Evolutionary conservation across 2,888 invertebrate genomes (phyloP).

Genomic region (Hydrotaea cyrtoneurina): DNA sequence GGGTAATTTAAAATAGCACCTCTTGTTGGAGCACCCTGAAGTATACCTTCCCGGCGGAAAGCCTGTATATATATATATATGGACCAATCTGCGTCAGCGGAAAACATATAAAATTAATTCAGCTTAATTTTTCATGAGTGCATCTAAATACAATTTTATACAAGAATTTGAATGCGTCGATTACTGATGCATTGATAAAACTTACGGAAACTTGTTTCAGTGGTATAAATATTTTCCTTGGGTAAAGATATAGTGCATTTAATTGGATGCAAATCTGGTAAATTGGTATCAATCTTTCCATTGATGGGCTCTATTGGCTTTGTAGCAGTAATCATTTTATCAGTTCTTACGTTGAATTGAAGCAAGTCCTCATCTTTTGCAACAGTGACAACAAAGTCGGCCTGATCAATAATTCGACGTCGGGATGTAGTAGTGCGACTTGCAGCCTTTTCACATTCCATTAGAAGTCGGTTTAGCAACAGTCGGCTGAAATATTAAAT

Average conservation of each 20-base stretch:
- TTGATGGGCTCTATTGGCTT: slow-evolving; percentile 83
- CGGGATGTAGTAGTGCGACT: slow-evolving; percentile 82
- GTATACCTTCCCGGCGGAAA: too few species aligned
- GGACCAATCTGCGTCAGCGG: too few species aligned
- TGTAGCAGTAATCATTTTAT: slow-evolving; percentile 85
- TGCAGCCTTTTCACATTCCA: slow-evolving; percentile 85
- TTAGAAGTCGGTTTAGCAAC: slow-evolving; percentile 85
- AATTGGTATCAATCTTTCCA: slow-evolving; percentile 81
- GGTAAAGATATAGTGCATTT: slow-evolving; percentile 84
- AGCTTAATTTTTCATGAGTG: too few species aligned
- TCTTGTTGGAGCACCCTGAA: too few species aligned
- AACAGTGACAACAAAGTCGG: slow-evolving; percentile 83
- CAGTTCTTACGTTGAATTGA: slow-evolving; percentile 85
- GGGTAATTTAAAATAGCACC: too few species aligned
- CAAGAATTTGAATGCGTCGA: too few species aligned
- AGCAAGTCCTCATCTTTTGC: slow-evolving; percentile 84
- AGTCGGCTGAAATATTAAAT: slow-evolving; percentile 83
- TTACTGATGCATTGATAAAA: slow-evolving; percentile 69
- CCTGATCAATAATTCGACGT: slow-evolving; percentile 84
- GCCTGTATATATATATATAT: too few species aligned
- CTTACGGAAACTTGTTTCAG: slow-evolving; percentile 87
- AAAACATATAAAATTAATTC: too few species aligned
- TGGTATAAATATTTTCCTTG: slow-evolving; percentile 84
- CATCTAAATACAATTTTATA: neutral
- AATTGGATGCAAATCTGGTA: slow-evolving; percentile 90